phyloP scores from a whole-genome alignment of 1,140 invertebrate genomes.

The Hyles vespertilio region DNA sequence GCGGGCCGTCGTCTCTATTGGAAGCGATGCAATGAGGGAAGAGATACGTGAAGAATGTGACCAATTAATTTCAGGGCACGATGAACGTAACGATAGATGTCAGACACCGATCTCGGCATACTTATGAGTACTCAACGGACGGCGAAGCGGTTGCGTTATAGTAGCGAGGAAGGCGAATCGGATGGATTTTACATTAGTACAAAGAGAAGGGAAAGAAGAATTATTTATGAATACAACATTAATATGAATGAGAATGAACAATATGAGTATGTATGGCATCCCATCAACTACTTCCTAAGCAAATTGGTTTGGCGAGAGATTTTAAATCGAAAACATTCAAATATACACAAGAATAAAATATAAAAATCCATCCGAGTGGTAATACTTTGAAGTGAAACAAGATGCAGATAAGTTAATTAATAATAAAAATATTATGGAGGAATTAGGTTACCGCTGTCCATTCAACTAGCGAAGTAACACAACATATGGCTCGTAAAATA shows the following conservation, averaged over 20 bases:
- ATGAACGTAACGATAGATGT: no score
- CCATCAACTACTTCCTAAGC: conserved; percentile 5
- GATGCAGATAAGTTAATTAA: no score
- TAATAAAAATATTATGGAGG: no score
- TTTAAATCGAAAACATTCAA: conserved; percentile 14
- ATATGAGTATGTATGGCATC: conserved; percentile 4
- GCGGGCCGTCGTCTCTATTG: no score
- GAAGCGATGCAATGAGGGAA: no score
- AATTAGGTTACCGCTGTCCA: no score
- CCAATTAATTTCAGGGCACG: no score
- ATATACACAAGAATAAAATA: conserved; percentile 15
- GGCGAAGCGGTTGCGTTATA: no score
- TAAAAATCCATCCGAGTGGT: conserved; percentile 10
- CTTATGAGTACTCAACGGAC: no score
- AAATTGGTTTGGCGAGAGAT: conserved; percentile 10
- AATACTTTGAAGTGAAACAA: conserved; percentile 9
- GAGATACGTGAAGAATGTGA: no score
- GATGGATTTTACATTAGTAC: conserved; percentile 1
- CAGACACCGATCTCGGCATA: no score
- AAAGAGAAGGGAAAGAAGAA: not conserved
- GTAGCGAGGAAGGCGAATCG: not conserved
- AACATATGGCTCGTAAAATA: no score
- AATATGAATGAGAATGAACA: conserved; percentile 1
- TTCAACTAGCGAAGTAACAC: not conserved
- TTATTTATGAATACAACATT: not conserved